Percentiles rank a stretch among this genome's conserved stretches.
Conservation (phyloP, 1,140 invertebrate genomes). For the Drosophila jambulina region DNA sequence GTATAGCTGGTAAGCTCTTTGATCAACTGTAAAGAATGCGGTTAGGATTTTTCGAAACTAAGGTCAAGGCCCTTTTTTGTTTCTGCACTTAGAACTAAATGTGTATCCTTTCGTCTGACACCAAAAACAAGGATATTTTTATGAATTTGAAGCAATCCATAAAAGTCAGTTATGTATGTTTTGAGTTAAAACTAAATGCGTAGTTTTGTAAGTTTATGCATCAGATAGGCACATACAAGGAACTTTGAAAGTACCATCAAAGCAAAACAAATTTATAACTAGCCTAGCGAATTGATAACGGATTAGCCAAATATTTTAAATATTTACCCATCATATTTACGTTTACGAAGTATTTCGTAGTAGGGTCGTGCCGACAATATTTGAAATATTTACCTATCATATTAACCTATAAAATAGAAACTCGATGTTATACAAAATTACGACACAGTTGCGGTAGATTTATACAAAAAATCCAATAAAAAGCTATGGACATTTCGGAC, state of each 20-base stretch:
- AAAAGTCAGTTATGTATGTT: background rate
- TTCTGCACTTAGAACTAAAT: background rate
- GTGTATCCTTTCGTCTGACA: background rate
- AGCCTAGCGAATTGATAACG: background rate
- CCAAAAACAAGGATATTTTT: background rate
- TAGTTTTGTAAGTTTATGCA: too few species aligned
- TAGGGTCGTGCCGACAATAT: too few species aligned
- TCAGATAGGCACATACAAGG: too few species aligned
- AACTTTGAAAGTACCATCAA: too few species aligned
- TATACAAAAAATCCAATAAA: background rate
- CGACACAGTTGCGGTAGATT: background rate
- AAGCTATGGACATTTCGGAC: slow-evolving; percentile 33
- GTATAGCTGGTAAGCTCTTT: background rate
- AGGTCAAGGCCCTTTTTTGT: background rate
- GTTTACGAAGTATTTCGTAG: too few species aligned
- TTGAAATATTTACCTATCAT: background rate
- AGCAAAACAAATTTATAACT: background rate
- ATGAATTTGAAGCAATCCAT: background rate
- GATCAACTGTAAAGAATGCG: background rate
- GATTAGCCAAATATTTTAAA: background rate
- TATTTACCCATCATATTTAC: background rate
- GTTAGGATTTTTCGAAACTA: background rate
- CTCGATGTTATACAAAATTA: background rate
- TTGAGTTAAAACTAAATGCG: too few species aligned
- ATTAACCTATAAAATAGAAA: background rate